Conservation (phyloP, 2,797 vertebrate genomes). For the Micrastur ruficollis region DNA sequence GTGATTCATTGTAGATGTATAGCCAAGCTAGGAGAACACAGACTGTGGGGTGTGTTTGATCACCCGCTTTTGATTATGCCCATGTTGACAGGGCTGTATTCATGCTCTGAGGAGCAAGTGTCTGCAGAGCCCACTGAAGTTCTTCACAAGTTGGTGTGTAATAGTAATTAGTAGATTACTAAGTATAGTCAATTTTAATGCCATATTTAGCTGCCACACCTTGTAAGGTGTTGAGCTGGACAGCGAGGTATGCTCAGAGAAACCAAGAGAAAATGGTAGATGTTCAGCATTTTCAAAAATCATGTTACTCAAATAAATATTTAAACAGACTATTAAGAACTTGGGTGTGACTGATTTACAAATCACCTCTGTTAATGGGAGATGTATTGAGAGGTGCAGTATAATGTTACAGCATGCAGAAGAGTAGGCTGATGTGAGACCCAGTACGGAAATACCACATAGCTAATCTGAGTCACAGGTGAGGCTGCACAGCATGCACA, state of each 20-base stretch:
- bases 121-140: neutral
- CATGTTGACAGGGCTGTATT: neutral
- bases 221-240: neutral
- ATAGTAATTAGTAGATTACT: neutral
- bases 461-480: neutral
- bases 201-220: neutral
- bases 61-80: neutral
- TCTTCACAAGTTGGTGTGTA: neutral
- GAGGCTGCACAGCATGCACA: neutral
- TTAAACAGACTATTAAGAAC: neutral
- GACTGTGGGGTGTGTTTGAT: neutral
- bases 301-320: neutral
- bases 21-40: neutral
- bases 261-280: neutral
- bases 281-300: neutral
- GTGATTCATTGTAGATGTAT: neutral
- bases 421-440: neutral
- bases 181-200: neutral
- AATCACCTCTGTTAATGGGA: neutral
- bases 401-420: neutral
- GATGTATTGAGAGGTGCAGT: neutral
- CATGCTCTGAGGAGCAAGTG: neutral
- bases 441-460: neutral
- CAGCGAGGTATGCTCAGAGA: neutral
- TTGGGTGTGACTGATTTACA: neutral